A percentile compares a stretch with the other conserved stretches of the same genome.
phyloP scores from a whole-genome alignment of 2,888 invertebrate genomes.

The Suillia variegata region DNA sequence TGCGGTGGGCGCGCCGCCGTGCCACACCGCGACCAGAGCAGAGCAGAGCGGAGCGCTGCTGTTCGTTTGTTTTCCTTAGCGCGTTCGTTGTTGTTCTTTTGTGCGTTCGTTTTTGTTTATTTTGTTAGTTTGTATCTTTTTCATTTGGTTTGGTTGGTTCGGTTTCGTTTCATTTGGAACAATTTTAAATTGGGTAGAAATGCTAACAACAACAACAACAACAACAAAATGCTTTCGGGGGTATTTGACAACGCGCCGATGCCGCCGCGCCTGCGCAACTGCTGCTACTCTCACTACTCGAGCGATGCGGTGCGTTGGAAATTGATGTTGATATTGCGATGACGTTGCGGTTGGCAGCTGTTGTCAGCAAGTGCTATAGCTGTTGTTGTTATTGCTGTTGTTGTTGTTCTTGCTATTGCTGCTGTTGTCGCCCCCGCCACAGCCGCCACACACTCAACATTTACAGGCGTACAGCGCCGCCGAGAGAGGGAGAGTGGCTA shows the following conservation, averaged over 20 bases:
- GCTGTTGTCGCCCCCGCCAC: too few species aligned
- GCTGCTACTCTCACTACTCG: too few species aligned
- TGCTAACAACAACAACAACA: too few species aligned
- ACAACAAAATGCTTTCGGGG: not conserved
- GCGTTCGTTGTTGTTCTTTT: not conserved
- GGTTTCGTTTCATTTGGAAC: not conserved
- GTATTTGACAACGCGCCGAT: not conserved
- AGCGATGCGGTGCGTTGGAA: slow-evolving; percentile 25
- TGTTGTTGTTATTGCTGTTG: not conserved
- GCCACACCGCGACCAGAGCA: too few species aligned
- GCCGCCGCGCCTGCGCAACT: slow-evolving; percentile 12
- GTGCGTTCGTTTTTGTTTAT: not conserved
- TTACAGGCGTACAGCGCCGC: too few species aligned
- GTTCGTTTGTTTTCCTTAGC: not conserved
- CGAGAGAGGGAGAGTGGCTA: too few species aligned
- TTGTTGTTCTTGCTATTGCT: too few species aligned
- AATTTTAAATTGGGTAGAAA: too few species aligned
- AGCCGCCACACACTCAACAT: too few species aligned
- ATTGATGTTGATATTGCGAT: slow-evolving; percentile 44
- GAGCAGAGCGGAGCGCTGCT: too few species aligned
- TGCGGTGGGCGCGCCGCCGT: not conserved
- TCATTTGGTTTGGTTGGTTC: not conserved
- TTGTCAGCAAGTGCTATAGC: slow-evolving; percentile 39
- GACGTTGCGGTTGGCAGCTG: slow-evolving; percentile 59
- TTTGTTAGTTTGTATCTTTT: not conserved